Conservation (phyloP, 2,113 vertebrate genomes). For the Gymnobelideus leadbeateri region DNA sequence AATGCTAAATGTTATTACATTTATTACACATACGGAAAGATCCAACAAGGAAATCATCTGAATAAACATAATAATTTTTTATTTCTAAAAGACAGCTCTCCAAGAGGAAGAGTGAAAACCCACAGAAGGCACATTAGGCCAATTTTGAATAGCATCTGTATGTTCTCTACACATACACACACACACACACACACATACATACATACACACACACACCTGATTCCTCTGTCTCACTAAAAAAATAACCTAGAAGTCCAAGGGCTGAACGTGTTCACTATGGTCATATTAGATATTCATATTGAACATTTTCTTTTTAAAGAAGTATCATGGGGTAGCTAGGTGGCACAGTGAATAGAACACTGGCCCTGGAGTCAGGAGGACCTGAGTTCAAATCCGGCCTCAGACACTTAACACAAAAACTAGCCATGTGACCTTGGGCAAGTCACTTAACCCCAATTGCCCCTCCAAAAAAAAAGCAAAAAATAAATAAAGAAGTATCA, state of each 20-base stretch:
- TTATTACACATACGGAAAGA: too few species aligned
- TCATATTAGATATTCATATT: neutral
- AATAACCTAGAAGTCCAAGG: neutral
- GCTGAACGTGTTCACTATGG: neutral
- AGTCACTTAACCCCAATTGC: too few species aligned
- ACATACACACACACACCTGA: neutral
- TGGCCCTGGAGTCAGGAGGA: too few species aligned
- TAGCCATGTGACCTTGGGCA: too few species aligned
- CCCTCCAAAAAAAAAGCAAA: too few species aligned
- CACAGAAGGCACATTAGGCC: neutral
- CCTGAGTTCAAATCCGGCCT: too few species aligned
- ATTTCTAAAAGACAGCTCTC: neutral
- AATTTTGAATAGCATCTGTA: neutral
- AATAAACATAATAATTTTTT: neutral
- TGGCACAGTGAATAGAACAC: too few species aligned
- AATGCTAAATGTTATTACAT: neutral
- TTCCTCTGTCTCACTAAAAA: neutral
- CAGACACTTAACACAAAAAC: too few species aligned
- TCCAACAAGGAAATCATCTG: accelerated
- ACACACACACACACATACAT: neutral
- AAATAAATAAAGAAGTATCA: neutral
- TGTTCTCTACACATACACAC: neutral
- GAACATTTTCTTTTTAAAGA: too few species aligned
- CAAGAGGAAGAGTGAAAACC: neutral
- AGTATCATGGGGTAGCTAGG: too few species aligned